Conservation (phyloP, 2,797 vertebrate species). For the Peromyscus attwateri region DNA sequence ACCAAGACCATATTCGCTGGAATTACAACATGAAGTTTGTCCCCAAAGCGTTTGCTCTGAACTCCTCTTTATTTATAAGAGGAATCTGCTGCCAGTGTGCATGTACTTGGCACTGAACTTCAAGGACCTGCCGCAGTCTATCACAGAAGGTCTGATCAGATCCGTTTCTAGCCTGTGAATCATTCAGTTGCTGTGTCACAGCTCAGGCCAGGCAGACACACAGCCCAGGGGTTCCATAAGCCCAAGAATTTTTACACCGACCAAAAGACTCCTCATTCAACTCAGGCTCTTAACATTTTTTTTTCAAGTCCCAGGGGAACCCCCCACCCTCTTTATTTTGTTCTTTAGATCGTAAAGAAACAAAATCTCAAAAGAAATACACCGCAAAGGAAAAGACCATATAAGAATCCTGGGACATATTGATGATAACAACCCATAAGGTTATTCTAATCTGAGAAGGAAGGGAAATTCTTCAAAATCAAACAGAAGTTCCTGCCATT, state of each 20-base stretch:
- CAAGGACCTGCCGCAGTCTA: not conserved
- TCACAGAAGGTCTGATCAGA: accelerated
- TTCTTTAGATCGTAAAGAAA: not conserved
- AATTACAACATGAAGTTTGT: not conserved
- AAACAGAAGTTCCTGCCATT: accelerated
- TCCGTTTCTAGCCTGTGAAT: not conserved
- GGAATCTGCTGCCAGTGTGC: not conserved
- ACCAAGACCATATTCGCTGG: not conserved
- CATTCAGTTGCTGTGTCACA: not conserved
- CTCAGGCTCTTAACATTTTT: not conserved
- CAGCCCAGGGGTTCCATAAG: not conserved
- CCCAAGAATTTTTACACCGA: not conserved
- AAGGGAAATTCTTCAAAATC: not conserved
- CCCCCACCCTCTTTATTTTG: not conserved
- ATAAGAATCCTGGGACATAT: not conserved
- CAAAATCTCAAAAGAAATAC: not conserved
- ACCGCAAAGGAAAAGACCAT: not conserved
- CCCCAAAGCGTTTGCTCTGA: not conserved
- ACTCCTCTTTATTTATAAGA: not conserved
- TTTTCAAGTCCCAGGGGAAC: not conserved
- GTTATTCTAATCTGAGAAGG: not conserved
- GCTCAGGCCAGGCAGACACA: too few relatives aligned
- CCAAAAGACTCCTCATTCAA: not conserved
- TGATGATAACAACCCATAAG: not conserved
- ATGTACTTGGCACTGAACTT: not conserved